A percentile compares a stretch with the other conserved stretches of the same genome.
These are phyloP conservation scores for Chouioia cunea DNA, from an alignment of 2,888 invertebrate genomes.

Conservation along the genomic window DNA sequence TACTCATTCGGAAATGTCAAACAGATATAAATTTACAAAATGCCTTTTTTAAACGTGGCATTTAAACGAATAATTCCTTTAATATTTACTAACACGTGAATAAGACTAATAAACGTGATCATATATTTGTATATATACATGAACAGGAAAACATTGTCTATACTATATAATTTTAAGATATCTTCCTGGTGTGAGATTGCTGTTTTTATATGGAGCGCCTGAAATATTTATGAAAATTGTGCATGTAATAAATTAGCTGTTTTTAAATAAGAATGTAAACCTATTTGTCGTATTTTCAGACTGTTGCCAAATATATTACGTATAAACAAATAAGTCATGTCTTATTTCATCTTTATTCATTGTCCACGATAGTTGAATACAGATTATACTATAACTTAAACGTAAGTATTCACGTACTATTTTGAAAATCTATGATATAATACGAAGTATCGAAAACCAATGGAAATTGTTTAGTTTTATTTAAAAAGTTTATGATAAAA, in stretches of 20 bases:
- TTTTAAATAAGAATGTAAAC: conserved; percentile 22
- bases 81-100: too few species aligned
- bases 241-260: conserved; percentile 27
- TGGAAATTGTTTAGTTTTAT: neutral
- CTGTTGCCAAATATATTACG: conserved; percentile 43
- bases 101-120: conserved; percentile 50
- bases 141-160: conserved; percentile 37
- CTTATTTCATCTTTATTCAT: conserved; percentile 8
- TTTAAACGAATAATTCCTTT: too few species aligned
- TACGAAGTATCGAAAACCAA: conserved; percentile 13
- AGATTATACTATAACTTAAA: too few species aligned
- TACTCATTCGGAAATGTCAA: conserved; percentile 20
- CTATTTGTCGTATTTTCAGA: conserved; percentile 22
- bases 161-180: conserved; percentile 47
- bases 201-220: conserved; percentile 36
- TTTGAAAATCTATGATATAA: conserved; percentile 17
- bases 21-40: conserved; percentile 17
- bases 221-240: conserved; percentile 29
- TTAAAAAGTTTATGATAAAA: too few species aligned
- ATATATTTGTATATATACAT: conserved; percentile 62
- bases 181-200: conserved; percentile 41
- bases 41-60: conserved; percentile 22
- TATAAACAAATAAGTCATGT: conserved; percentile 23
- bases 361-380: conserved; percentile 1
- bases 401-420: neutral